Conservation (phyloP, 1,140 invertebrate species). For the Euura saliciscinereae region DNA sequence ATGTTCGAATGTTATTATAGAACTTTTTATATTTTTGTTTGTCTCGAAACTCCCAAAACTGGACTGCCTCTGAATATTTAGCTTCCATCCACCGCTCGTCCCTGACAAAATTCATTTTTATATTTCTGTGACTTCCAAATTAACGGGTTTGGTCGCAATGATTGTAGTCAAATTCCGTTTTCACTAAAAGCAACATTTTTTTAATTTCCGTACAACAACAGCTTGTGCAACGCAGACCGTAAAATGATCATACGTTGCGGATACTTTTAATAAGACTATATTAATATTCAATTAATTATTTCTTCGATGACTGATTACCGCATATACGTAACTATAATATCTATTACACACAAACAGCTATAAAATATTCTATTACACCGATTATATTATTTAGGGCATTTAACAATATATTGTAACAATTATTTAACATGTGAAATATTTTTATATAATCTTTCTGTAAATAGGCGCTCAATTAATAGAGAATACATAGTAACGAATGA, state of each 20-base stretch:
- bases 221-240: background rate
- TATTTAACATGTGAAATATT: conserved; percentile 32
- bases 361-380: conserved; percentile 19
- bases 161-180: too few relatives aligned
- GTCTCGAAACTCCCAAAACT: too few relatives aligned
- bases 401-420: conserved; percentile 17
- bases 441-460: conserved; percentile 46
- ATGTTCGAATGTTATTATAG: too few relatives aligned
- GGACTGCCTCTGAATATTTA: too few relatives aligned
- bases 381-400: conserved; percentile 25
- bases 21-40: too few relatives aligned
- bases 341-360: conserved; percentile 16
- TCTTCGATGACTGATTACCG: conserved; percentile 30
- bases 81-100: too few relatives aligned
- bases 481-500: conserved; percentile 13
- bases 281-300: conserved; percentile 17
- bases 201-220: background rate
- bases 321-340: conserved; percentile 33
- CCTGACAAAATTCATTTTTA: too few relatives aligned
- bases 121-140: too few relatives aligned
- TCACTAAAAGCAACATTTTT: too few relatives aligned
- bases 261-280: background rate
- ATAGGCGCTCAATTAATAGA: conserved; percentile 28
- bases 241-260: background rate
- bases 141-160: too few relatives aligned